phyloP scores from a whole-genome alignment of 1,140 invertebrate genomes.

The Nasonia vitripennis region DNA sequence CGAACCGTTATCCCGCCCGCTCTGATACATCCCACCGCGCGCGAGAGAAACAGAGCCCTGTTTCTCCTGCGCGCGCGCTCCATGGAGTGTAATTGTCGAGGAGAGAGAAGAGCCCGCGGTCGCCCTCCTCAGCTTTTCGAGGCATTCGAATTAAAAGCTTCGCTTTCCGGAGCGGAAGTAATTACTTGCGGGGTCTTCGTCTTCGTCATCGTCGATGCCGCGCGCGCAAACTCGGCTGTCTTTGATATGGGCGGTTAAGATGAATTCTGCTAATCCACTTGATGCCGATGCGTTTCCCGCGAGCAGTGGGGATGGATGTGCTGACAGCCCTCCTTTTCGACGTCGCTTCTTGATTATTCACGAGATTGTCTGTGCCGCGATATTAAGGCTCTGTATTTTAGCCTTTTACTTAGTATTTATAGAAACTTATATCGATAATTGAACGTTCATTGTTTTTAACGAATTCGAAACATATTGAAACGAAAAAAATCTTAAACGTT shows the following conservation, averaged over 20 bases:
- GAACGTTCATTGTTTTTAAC: too few species aligned
- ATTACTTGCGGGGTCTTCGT: constrained; percentile 54
- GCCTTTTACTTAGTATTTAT: too few species aligned
- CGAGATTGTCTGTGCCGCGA: background rate
- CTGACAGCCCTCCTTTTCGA: background rate
- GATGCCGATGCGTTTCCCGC: constrained; percentile 32
- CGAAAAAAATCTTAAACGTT: too few species aligned
- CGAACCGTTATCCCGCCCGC: constrained; percentile 29
- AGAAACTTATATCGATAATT: too few species aligned
- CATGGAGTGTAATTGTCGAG: constrained; percentile 68
- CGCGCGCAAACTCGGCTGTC: background rate
- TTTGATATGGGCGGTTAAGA: constrained; percentile 49
- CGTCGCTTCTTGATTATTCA: constrained; percentile 37
- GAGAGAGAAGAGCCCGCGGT: constrained; percentile 51
- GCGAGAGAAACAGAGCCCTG: constrained; percentile 30
- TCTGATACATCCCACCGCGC: constrained; percentile 60
- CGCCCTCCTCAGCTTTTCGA: constrained; percentile 52
- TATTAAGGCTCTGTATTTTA: background rate
- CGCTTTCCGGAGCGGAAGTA: constrained; percentile 60
- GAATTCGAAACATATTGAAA: too few species aligned
- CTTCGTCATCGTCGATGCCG: background rate
- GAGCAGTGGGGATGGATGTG: background rate
- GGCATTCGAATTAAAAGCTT: constrained; percentile 66
- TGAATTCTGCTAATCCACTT: constrained; percentile 48
- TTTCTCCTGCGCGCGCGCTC: constrained; percentile 22